Evolutionary conservation across 1,140 invertebrate genomes (phyloP).

Genomic region (Wiebesia pumilae): DNA sequence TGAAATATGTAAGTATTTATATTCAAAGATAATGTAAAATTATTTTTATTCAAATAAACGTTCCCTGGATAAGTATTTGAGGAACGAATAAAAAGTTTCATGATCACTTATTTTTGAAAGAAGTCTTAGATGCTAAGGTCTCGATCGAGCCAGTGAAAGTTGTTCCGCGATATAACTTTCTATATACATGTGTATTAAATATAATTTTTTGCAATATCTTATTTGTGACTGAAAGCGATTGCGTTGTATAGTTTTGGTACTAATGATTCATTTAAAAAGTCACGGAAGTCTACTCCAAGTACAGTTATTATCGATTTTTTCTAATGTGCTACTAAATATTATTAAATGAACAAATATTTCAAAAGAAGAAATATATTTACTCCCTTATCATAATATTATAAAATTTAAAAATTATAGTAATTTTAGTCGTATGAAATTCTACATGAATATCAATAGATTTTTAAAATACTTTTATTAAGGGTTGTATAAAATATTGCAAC

Average conservation of each 20-base stretch:
- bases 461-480: too few relatives aligned
- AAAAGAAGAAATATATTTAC: too few relatives aligned
- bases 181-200: slow-evolving; percentile 49
- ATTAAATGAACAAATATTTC: too few relatives aligned
- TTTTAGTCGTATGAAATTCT: too few relatives aligned
- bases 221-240: background rate
- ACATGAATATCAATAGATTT: too few relatives aligned
- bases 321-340: too few relatives aligned
- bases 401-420: too few relatives aligned
- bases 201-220: slow-evolving; percentile 8
- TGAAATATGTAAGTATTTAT: background rate
- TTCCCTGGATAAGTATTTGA: slow-evolving; percentile 18
- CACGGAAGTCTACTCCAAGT: too few relatives aligned
- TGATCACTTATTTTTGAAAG: slow-evolving; percentile 30
- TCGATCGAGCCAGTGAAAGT: slow-evolving; percentile 46
- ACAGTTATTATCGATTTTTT: too few relatives aligned
- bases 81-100: slow-evolving; percentile 41
- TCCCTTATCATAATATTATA: too few relatives aligned
- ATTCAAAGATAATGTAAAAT: background rate
- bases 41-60: slow-evolving; percentile 20
- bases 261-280: too few relatives aligned
- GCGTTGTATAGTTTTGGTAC: background rate
- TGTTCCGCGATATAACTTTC: slow-evolving; percentile 46
- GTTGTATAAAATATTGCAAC: too few relatives aligned
- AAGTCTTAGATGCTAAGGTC: slow-evolving; percentile 46